Percentiles rank a stretch among this genome's conserved stretches.
phyloP scores from a whole-genome alignment of 2,888 invertebrate species.

The Protophormia terraenovae region DNA sequence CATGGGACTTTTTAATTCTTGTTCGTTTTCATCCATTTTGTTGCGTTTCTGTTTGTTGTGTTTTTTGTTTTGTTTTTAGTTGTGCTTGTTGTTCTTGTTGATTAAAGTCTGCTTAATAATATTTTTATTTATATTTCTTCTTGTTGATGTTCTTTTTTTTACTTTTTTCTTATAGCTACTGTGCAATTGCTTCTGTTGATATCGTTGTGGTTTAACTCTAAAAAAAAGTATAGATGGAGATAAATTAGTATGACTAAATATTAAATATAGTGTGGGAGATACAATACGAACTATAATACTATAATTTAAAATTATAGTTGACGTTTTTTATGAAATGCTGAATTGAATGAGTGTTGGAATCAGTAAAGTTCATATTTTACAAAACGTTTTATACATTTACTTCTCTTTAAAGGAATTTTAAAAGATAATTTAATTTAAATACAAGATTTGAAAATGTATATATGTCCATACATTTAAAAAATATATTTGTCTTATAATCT shows the following conservation, averaged over 20 bases:
- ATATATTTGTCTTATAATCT: neutral
- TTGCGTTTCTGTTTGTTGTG: neutral
- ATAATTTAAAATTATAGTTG: slow-evolving; percentile 35
- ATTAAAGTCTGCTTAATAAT: slow-evolving; percentile 53
- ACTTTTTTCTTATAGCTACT: slow-evolving; percentile 34
- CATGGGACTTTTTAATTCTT: slow-evolving; percentile 90
- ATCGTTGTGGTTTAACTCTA: slow-evolving; percentile 61
- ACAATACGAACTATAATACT: neutral
- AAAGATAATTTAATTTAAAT: slow-evolving; percentile 16
- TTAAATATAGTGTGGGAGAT: slow-evolving; percentile 56
- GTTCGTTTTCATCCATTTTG: slow-evolving; percentile 88
- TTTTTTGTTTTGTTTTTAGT: neutral
- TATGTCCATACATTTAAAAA: neutral
- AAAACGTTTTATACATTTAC: neutral
- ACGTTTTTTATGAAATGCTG: slow-evolving; percentile 20
- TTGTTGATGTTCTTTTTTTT: slow-evolving; percentile 29
- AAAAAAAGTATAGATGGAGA: slow-evolving; percentile 53
- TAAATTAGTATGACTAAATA: slow-evolving; percentile 55
- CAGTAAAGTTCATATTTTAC: slow-evolving; percentile 16
- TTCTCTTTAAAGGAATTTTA: slow-evolving; percentile 3
- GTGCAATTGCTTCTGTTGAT: slow-evolving; percentile 28
- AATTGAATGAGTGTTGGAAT: slow-evolving; percentile 19
- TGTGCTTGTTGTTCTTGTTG: slow-evolving; percentile 15
- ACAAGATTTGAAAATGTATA: neutral
- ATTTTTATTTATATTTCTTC: neutral